Base-by-base conservation (phyloP, 2,113 vertebrate genomes). In the Lates calcarifer region DNA sequence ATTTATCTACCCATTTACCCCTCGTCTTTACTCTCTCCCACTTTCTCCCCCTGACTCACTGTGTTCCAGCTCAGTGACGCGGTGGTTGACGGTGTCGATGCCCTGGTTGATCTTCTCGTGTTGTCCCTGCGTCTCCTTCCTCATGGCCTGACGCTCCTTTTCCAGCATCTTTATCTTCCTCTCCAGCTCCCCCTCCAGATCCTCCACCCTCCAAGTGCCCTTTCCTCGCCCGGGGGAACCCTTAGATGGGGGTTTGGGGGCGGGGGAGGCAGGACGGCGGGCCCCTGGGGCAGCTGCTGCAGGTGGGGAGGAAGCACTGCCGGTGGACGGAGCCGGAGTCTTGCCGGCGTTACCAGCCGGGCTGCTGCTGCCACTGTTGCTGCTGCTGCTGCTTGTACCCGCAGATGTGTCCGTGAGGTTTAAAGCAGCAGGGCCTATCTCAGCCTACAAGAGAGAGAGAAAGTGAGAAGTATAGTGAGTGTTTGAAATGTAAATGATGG, bases 151-250 rank as follows among this genome's bases (percentile, higher is more conserved):
- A 0, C 97, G 96, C 82, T 98, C 97, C 88, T 97, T 97, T 90
- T 99, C 97, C 91, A 99, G 89, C 15, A 96, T 95, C 86, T 97
- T 92, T 80, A 99, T 96, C 93, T 98, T 97, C 84, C 96, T 94
- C 87, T 98, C 96, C 78, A 99, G 95, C 92, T 98, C 97, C 6
- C 96, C 97, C 83, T 99, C 98, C 83, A 99, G 91, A 86, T 98
- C 96, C 39, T 98, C 97, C 94, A 98, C 96, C 92, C 96, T 96
- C 94, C 94, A 94, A 94, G 95, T 80, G 95, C 94, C 37, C 94
- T 87, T 4, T 90, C 95, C 6, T 37, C 93, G 88, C 10, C 95
- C 89, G 0, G 86, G 28, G 84, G 0, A 66, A 90, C 47, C 89
- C 83, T 5, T 95, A 29, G 79, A 86, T 61, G 0, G 60, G 76